Evolutionary conservation across 2,113 vertebrate genomes (phyloP), one percentile per base, ranked within the genome.

Genomic region (Nerophis ophidion): DNA sequence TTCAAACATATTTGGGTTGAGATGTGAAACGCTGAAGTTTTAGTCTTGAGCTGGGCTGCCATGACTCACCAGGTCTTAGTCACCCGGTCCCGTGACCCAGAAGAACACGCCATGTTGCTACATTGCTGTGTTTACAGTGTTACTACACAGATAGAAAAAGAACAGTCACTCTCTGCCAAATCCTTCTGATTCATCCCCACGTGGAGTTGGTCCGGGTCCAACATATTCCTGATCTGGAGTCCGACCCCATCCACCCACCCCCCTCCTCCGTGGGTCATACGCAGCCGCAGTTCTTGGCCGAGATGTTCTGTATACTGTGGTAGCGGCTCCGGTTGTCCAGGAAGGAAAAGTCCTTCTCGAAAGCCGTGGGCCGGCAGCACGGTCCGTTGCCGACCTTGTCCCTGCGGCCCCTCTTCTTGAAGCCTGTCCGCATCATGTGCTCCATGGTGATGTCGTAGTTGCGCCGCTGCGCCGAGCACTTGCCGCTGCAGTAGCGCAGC

Each of bases 401-500:
- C 63, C 75, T 90, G 60, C 86, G 90, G 57, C 90, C 89, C 38
- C 83, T 89, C 60, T 84, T 79, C 71, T 85, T 85, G 59, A 81
- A 88, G 63, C 87, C 82, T 11, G 72, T 80, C 80, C 84, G 82
- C 75, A 91, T 82, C 84, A 97, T 86, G 75, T 92, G 88, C 66
- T 91, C 89, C 75, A 98, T 89, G 1, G 93, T 91, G 14, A 98
- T 82, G 90, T 99, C 97, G 26, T 99, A 97, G 88, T 93, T 92
- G 46, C 92, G 88, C 53, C 91, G 74, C 2, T 90, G 87, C 0
- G 85, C 76, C 7, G 83, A 81, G 68, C 95, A 98, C 0, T 90
- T 93, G 36, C 97, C 97, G 14, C 91, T 94, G 91, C 97, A 99
- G 91, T 98, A 99, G 59, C 91, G 91, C 84, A 99, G 95, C 40